Evolutionary conservation across 2,797 vertebrate species (phyloP).

Genomic region (Crocidura indochinensis): DNA sequence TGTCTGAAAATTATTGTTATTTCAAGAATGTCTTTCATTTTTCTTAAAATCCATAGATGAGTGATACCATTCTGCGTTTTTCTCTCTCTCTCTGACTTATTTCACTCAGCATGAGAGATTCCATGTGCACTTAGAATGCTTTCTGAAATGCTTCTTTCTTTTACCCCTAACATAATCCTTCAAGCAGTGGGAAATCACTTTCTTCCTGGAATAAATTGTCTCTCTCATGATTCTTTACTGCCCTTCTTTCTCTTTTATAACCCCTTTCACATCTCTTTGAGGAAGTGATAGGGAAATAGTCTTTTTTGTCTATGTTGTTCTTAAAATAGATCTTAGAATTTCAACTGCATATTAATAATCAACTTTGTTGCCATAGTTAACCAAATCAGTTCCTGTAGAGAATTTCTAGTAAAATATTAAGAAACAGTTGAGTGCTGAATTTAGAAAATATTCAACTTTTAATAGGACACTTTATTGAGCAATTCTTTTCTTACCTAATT

Average conservation of each 20-base stretch:
- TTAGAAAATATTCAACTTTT: conserved; percentile 23
- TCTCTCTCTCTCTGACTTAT: too few relatives aligned
- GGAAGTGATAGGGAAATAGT: background rate
- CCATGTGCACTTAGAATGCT: too few relatives aligned
- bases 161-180: background rate
- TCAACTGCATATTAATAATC: background rate
- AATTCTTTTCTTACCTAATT: background rate
- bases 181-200: background rate
- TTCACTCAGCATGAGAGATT: too few relatives aligned
- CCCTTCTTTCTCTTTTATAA: background rate
- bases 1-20: too few relatives aligned
- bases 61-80: too few relatives aligned
- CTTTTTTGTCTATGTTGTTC: background rate
- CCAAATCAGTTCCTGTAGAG: background rate
- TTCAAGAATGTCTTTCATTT: too few relatives aligned
- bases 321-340: background rate
- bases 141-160: too few relatives aligned
- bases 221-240: background rate
- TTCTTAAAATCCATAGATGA: too few relatives aligned
- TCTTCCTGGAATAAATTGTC: background rate
- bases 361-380: conserved; percentile 6
- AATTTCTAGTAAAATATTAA: conserved; percentile 64
- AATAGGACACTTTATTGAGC: background rate
- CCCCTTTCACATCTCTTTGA: background rate
- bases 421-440: background rate